Percentiles rank a stretch among this genome's conserved stretches.
These are phyloP conservation scores for Esox lucius DNA, from an alignment of 2,797 vertebrate genomes.

Conservation along the genomic window DNA sequence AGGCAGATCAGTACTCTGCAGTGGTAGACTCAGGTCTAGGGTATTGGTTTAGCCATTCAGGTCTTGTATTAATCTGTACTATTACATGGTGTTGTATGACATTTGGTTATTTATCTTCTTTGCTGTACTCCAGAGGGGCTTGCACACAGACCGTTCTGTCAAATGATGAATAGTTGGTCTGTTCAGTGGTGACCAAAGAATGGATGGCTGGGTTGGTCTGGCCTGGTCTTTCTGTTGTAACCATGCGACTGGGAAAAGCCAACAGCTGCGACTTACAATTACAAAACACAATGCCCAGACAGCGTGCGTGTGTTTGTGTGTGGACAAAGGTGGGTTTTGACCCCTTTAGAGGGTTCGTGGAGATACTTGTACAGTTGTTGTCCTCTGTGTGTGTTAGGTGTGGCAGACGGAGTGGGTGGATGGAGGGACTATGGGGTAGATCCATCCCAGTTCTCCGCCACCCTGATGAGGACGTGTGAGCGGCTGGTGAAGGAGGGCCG, in stretches of 20 bases:
- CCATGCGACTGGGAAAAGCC: neutral
- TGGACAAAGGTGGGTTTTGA: neutral
- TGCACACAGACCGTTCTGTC: neutral
- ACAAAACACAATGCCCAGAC: constrained; percentile 8
- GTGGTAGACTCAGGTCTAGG: too few species aligned
- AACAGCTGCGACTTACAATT: neutral
- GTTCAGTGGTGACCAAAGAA: neutral
- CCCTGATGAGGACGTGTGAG: constrained; percentile 96
- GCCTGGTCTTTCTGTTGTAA: neutral
- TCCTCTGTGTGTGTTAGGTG: constrained; percentile 71
- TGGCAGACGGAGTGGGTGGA: constrained; percentile 96
- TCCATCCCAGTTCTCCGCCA: constrained; percentile 96
- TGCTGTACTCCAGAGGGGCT: neutral
- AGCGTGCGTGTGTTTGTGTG: neutral
- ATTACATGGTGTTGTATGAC: neutral
- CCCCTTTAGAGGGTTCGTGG: too few species aligned
- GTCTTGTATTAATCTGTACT: neutral
- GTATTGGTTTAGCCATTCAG: too few species aligned
- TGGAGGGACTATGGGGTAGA: constrained; percentile 99
- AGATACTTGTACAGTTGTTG: neutral
- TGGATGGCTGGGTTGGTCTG: neutral
- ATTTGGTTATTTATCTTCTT: neutral
- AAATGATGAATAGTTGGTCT: too few species aligned
- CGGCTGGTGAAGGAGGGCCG: constrained; percentile 95
- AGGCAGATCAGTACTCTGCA: too few species aligned